phyloP scores from a whole-genome alignment of 2,797 vertebrate species.

The Nyctalus aviator region DNA sequence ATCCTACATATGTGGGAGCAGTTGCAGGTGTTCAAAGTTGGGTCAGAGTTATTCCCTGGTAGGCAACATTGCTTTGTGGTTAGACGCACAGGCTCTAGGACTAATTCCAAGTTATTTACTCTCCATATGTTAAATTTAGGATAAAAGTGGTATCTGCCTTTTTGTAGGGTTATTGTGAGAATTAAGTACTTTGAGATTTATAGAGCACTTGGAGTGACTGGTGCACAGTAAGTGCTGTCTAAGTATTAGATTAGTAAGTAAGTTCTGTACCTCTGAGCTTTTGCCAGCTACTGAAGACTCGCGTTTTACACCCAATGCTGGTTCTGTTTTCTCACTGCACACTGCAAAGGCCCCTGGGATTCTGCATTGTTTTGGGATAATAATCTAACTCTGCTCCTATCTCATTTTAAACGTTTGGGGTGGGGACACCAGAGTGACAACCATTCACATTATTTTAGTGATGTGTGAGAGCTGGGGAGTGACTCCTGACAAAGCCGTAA shows the following conservation, averaged over 20 bases:
- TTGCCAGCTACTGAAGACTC: not conserved
- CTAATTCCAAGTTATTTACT: not conserved
- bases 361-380: not conserved
- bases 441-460: not conserved
- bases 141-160: not conserved
- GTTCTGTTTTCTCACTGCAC: not conserved
- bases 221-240: not conserved
- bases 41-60: not conserved
- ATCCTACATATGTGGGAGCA: not conserved
- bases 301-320: not conserved
- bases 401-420: not conserved
- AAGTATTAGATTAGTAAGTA: not conserved
- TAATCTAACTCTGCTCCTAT: not conserved
- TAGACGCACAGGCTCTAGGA: not conserved
- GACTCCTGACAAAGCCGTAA: not conserved
- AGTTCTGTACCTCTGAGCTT: not conserved
- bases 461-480: not conserved
- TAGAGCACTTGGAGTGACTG: not conserved
- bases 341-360: not conserved
- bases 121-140: not conserved
- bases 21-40: not conserved
- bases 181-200: constrained; percentile 4
- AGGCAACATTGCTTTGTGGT: not conserved
- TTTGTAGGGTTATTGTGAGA: not conserved
- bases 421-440: not conserved